A percentile compares a stretch with the other conserved stretches of the same genome.
Conservation (phyloP, 2,888 invertebrate species). For the Eulithis prunata region DNA sequence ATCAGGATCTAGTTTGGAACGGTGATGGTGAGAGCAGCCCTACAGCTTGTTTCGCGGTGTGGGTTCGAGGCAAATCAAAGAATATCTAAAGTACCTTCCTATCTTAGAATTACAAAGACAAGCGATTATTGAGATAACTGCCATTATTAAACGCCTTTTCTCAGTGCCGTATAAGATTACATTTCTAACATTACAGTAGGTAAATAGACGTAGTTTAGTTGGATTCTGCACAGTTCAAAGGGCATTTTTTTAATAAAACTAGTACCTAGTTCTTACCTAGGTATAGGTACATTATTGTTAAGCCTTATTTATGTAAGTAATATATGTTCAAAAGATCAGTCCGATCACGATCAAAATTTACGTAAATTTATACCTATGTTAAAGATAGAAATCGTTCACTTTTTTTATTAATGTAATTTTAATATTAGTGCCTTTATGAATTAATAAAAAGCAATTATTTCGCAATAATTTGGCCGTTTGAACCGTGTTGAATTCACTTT, state of each 20-base stretch:
- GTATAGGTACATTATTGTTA: background rate
- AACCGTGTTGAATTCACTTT: slow-evolving; percentile 15
- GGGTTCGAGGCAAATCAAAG: background rate
- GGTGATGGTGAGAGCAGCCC: no score
- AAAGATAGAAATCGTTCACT: background rate
- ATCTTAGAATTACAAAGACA: background rate
- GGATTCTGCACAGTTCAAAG: slow-evolving; percentile 26
- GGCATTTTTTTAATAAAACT: background rate
- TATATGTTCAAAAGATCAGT: no score
- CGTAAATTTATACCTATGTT: background rate
- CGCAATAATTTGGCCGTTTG: slow-evolving; percentile 10
- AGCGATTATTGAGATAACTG: background rate
- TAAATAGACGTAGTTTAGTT: background rate
- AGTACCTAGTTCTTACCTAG: background rate
- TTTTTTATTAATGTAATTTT: slow-evolving; percentile 15
- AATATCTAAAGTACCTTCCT: no score
- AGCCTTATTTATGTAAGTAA: background rate
- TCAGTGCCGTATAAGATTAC: slow-evolving; percentile 4
- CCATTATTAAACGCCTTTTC: slow-evolving; percentile 6
- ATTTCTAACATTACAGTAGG: background rate
- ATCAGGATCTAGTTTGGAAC: no score
- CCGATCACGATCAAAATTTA: no score
- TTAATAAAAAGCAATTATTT: slow-evolving; percentile 20
- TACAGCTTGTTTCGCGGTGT: background rate
- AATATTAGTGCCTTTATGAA: slow-evolving; percentile 26